Evolutionary conservation across 1,140 invertebrate genomes (phyloP).

Genomic region (Chymomyza costata): DNA sequence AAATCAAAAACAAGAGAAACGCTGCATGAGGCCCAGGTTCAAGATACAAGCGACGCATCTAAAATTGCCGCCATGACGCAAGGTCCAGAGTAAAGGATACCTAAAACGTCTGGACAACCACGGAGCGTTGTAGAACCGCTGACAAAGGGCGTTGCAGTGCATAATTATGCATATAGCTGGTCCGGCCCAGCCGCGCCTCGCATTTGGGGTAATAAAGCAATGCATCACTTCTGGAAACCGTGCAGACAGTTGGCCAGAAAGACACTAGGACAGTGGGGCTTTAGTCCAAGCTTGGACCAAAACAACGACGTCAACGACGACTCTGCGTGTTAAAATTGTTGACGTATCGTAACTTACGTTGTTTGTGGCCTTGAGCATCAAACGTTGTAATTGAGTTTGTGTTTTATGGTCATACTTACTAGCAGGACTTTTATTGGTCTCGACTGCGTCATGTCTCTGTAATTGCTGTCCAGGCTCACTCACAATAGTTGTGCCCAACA

Average conservation of each 20-base stretch:
- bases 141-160: slow-evolving; percentile 67
- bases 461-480: too few species aligned
- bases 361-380: slow-evolving; percentile 71
- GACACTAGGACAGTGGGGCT: too few species aligned
- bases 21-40: too few species aligned
- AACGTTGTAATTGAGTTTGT: slow-evolving; percentile 72
- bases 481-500: too few species aligned
- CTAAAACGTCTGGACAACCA: slow-evolving; percentile 20
- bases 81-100: background rate
- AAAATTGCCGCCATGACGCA: background rate
- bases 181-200: slow-evolving; percentile 17
- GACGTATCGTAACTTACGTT: slow-evolving; percentile 69
- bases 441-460: background rate
- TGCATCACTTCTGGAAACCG: slow-evolving; percentile 49
- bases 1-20: too few species aligned
- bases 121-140: slow-evolving; percentile 26
- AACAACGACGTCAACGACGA: slow-evolving; percentile 1
- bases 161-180: slow-evolving; percentile 65
- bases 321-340: slow-evolving; percentile 50
- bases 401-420: slow-evolving; percentile 57
- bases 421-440: slow-evolving; percentile 33
- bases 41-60: too few species aligned
- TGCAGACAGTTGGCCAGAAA: slow-evolving; percentile 3
- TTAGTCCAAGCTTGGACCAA: too few species aligned
- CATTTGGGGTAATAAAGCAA: slow-evolving; percentile 68